Conservation (phyloP, 2,113 vertebrate genomes). For the Macheiramphus alcinus region DNA sequence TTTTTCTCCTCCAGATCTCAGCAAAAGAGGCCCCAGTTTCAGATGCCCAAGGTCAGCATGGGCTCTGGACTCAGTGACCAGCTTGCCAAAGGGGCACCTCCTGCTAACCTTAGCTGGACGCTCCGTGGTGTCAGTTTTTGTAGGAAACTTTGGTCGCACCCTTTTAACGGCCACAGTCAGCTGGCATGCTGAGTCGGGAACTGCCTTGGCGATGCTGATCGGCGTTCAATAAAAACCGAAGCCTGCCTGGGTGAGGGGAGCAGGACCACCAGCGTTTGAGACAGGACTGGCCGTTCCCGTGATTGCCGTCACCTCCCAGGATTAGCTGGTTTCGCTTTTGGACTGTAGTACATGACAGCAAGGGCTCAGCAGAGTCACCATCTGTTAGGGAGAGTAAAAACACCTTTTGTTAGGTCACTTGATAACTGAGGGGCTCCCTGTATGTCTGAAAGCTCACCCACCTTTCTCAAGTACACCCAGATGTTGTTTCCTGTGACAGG, state of each 20-base stretch:
- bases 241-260: neutral
- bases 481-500: fast-evolving
- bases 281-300: fast-evolving
- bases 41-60: fast-evolving
- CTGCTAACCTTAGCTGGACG: fast-evolving
- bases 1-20: neutral
- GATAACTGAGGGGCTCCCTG: no score
- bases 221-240: neutral
- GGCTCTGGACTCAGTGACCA: neutral
- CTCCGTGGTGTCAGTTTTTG: fast-evolving
- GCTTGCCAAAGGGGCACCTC: neutral
- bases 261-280: fast-evolving
- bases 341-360: fast-evolving
- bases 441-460: neutral
- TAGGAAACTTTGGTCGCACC: fast-evolving
- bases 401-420: neutral
- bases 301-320: no score
- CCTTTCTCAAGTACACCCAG: no score
- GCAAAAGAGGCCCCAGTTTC: neutral
- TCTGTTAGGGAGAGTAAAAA: neutral
- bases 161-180: fast-evolving
- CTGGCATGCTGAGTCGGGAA: neutral
- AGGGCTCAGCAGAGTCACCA: no score
- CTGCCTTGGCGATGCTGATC: fast-evolving
- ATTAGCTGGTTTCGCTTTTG: neutral